Percentiles rank a stretch among this genome's conserved stretches.
Conservation (phyloP, 2,113 vertebrate species). For the Chaenogobius annularis region DNA sequence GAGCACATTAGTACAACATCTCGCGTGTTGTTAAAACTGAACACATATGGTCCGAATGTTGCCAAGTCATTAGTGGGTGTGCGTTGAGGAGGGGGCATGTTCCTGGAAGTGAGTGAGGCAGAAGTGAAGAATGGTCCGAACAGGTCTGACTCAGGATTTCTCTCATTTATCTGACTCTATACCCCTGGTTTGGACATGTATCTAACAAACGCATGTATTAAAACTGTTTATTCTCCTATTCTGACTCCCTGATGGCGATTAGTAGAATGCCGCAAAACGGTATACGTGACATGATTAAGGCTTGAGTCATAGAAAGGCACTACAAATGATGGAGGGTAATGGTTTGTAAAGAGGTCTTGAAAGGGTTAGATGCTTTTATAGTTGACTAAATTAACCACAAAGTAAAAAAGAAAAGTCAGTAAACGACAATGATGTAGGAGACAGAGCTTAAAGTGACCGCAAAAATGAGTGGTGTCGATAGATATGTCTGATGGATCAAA, state of each 20-base stretch:
- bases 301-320: conserved; percentile 18
- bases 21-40: conserved; percentile 13
- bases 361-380: not conserved
- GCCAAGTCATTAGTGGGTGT: conserved; percentile 33
- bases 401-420: not conserved
- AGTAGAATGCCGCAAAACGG: not conserved
- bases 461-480: not conserved
- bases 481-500: too few species aligned
- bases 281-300: conserved; percentile 25
- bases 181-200: not conserved
- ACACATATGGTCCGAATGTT: conserved; percentile 11
- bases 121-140: conserved; percentile 63
- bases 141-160: conserved; percentile 58
- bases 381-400: not conserved
- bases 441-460: not conserved
- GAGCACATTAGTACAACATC: conserved; percentile 22
- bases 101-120: conserved; percentile 72
- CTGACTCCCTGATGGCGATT: conserved; percentile 7
- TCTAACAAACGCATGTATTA: not conserved
- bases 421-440: not conserved
- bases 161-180: conserved; percentile 19
- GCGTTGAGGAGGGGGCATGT: conserved; percentile 38
- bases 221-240: conserved; percentile 24
- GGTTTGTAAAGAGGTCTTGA: not conserved
- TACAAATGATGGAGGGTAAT: not conserved